A percentile compares a stretch with the other conserved stretches of the same genome.
phyloP scores from a whole-genome alignment of 2,888 invertebrate genomes.

The Archips crataeganus region DNA sequence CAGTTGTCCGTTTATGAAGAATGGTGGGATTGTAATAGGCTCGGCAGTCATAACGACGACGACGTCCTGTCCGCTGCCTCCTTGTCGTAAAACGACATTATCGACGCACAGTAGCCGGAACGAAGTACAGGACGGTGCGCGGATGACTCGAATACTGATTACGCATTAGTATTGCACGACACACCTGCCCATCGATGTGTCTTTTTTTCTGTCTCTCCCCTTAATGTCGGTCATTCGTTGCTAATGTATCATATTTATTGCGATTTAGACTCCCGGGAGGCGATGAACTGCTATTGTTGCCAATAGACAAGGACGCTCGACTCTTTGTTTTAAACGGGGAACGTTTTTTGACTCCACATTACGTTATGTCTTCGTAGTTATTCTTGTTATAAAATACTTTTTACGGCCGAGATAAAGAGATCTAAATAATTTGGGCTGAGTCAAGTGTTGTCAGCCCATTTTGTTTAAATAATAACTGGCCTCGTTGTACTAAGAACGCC shows the following conservation, averaged over 20 bases:
- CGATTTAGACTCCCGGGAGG: conserved; percentile 71
- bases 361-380: conserved; percentile 35
- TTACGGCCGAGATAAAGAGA: conserved; percentile 44
- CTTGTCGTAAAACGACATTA: conserved; percentile 85
- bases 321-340: conserved; percentile 57
- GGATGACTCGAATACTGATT: conserved; percentile 82
- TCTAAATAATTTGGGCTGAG: conserved; percentile 73
- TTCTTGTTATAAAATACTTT: conserved; percentile 41
- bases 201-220: conserved; percentile 80
- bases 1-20: conserved; percentile 74
- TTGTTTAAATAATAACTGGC: conserved; percentile 78
- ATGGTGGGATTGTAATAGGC: conserved; percentile 83
- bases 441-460: conserved; percentile 75
- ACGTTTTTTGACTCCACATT: conserved; percentile 42
- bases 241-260: conserved; percentile 83
- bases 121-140: conserved; percentile 84
- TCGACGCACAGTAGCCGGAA: conserved; percentile 86
- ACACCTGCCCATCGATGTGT: conserved; percentile 79
- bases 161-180: conserved; percentile 83
- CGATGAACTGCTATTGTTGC: conserved; percentile 71
- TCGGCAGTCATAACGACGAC: conserved; percentile 83
- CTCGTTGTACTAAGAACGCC: conserved; percentile 81
- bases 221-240: conserved; percentile 84
- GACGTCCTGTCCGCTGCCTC: conserved; percentile 82
- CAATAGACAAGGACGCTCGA: conserved; percentile 68